These are phyloP conservation scores for Orycteropus afer DNA, from an alignment of 2,113 vertebrate genomes.

Conservation along the genomic window DNA sequence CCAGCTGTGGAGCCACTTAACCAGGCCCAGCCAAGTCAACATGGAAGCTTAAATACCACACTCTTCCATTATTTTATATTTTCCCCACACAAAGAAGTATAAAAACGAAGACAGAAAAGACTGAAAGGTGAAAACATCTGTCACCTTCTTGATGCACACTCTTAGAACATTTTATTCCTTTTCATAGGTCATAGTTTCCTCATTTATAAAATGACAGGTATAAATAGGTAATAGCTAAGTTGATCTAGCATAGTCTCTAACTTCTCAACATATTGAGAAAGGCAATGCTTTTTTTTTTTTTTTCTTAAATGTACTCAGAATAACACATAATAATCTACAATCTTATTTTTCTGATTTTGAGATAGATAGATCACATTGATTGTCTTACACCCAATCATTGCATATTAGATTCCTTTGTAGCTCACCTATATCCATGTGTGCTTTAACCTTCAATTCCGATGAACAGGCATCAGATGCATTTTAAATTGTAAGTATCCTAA, in stretches of 20 bases:
- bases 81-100: background rate
- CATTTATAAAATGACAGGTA: background rate
- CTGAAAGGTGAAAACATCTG: background rate
- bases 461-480: background rate
- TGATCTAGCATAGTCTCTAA: background rate
- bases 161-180: background rate
- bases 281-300: background rate
- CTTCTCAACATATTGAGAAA: background rate
- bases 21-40: too few species aligned
- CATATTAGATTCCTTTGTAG: background rate
- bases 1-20: too few species aligned
- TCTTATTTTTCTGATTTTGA: background rate
- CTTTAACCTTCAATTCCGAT: background rate
- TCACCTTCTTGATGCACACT: background rate
- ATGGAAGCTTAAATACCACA: too few species aligned
- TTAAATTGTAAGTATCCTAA: background rate
- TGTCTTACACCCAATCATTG: background rate
- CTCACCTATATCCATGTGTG: background rate
- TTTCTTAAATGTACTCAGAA: background rate
- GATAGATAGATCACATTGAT: background rate
- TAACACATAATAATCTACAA: background rate
- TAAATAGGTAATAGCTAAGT: background rate
- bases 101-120: background rate
- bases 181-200: background rate
- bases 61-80: background rate